phyloP scores from a whole-genome alignment of 2,888 invertebrate species.

The Cistogaster globosa region DNA sequence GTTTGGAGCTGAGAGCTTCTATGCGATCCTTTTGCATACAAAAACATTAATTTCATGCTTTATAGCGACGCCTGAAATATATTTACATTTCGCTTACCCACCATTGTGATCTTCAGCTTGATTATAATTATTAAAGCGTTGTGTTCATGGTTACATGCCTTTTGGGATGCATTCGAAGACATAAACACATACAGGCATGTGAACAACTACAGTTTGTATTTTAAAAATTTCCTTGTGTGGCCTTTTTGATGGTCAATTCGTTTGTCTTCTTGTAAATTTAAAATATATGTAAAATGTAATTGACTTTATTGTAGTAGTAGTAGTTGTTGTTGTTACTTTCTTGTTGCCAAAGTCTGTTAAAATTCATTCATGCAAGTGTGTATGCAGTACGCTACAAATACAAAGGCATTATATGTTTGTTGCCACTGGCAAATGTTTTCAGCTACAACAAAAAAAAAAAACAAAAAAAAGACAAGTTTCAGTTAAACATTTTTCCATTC shows the following conservation, averaged over 20 bases:
- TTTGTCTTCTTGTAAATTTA: conserved; percentile 32
- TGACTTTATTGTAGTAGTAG: conserved; percentile 40
- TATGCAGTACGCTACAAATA: conserved; percentile 8
- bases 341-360: conserved; percentile 39
- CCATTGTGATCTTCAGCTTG: conserved; percentile 47
- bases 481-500: conserved; percentile 69
- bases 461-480: conserved; percentile 49
- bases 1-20: neutral
- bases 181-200: neutral
- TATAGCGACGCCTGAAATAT: conserved; percentile 25
- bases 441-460: conserved; percentile 1
- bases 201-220: neutral
- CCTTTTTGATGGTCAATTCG: conserved; percentile 57
- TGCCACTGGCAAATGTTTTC: conserved; percentile 56
- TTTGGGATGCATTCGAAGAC: neutral
- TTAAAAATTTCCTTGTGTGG: conserved; percentile 59
- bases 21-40: conserved; percentile 3
- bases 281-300: conserved; percentile 43
- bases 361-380: conserved; percentile 18
- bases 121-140: conserved; percentile 65
- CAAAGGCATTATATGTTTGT: conserved; percentile 19
- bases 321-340: conserved; percentile 17
- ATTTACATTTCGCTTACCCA: conserved; percentile 24
- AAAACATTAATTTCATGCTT: conserved; percentile 12
- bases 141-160: conserved; percentile 6